phyloP scores from a whole-genome alignment of 1,140 invertebrate genomes.

The Tetranychus urticae region DNA sequence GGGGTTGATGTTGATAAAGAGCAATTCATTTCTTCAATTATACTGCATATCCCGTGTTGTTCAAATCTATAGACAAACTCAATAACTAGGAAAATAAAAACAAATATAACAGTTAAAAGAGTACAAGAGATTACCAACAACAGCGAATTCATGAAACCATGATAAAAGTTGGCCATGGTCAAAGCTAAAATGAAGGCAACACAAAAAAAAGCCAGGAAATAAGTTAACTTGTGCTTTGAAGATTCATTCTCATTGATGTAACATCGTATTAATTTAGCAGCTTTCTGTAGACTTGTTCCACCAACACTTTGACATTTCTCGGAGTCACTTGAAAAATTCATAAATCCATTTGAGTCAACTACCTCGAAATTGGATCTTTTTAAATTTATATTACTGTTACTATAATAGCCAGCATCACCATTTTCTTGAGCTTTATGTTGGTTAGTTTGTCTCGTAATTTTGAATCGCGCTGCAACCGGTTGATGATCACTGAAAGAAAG shows the following conservation, averaged over 20 bases:
- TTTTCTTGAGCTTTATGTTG: constrained; percentile 22
- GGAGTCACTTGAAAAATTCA: too few species aligned
- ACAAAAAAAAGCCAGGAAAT: neutral
- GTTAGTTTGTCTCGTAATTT: constrained; percentile 8
- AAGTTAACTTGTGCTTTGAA: neutral
- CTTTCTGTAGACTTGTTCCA: neutral
- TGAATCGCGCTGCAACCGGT: constrained; percentile 7
- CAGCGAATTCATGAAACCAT: neutral
- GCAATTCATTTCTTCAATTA: neutral
- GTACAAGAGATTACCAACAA: neutral
- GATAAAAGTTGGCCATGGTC: neutral
- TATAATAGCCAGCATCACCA: neutral
- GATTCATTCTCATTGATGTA: neutral
- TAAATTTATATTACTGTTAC: constrained; percentile 13
- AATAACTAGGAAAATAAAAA: neutral
- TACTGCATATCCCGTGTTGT: neutral
- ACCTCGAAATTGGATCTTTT: neutral
- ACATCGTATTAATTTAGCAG: neutral
- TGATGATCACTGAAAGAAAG: constrained; percentile 12
- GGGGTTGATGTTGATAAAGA: neutral
- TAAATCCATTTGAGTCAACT: neutral
- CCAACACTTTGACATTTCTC: neutral
- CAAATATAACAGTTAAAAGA: neutral
- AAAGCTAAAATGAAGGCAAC: neutral
- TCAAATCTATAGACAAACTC: neutral